These are phyloP conservation scores for Priocnemis perturbator DNA, from an alignment of 2,888 invertebrate genomes.

Conservation along the genomic window DNA sequence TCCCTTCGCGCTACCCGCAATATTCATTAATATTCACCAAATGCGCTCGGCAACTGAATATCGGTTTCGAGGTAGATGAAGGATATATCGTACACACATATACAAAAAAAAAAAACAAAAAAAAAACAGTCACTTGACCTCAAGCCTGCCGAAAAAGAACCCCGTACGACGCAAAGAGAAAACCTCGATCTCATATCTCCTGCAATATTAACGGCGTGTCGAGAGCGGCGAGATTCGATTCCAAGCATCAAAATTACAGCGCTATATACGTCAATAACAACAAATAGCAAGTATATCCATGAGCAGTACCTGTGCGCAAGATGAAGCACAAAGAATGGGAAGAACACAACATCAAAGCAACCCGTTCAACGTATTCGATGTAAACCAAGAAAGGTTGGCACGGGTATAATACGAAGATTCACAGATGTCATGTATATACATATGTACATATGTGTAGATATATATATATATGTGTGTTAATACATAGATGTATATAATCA, in stretches of 20 bases:
- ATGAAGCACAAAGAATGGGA: conserved; percentile 4
- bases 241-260: not conserved
- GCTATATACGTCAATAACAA: conserved; percentile 1
- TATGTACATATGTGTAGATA: too few relatives aligned
- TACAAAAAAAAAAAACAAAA: not conserved
- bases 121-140: not conserved
- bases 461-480: too few relatives aligned
- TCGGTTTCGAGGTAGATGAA: not conserved
- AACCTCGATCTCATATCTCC: not conserved
- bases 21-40: not conserved
- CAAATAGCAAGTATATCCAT: conserved; percentile 1
- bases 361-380: not conserved
- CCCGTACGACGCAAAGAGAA: too few relatives aligned
- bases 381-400: not conserved
- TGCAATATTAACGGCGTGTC: too few relatives aligned
- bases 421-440: not conserved
- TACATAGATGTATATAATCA: too few relatives aligned
- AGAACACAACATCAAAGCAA: conserved; percentile 2
- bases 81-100: not conserved
- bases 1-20: not conserved
- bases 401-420: not conserved
- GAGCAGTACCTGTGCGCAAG: not conserved
- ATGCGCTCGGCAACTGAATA: not conserved
- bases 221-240: too few relatives aligned
- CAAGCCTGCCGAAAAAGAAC: not conserved